Conservation (phyloP, 2,113 vertebrate species). For the Camelus bactrianus region DNA sequence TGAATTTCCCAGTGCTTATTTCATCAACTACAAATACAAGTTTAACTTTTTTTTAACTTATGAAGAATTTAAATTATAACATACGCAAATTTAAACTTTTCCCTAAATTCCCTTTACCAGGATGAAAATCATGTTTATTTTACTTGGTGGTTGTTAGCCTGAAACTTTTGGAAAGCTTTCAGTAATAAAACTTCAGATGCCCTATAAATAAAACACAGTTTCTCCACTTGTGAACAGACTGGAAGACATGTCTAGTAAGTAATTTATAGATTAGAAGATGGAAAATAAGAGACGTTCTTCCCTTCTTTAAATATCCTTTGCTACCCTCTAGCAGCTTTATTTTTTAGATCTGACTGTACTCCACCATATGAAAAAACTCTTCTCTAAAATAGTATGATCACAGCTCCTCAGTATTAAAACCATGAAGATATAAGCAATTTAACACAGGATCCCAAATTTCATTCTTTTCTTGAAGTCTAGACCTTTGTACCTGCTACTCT, state of each 20-base stretch:
- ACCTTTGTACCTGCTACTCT: not conserved
- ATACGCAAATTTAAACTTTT: conserved; percentile 49
- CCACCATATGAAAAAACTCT: not conserved
- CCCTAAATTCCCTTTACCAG: conserved; percentile 27
- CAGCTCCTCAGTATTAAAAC: conserved; percentile 43
- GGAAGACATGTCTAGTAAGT: not conserved
- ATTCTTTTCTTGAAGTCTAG: conserved; percentile 30
- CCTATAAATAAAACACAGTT: conserved; percentile 41
- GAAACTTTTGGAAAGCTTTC: conserved; percentile 38
- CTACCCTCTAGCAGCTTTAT: not conserved
- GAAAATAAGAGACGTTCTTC: conserved; percentile 16
- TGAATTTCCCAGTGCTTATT: conserved; percentile 28
- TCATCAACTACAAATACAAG: conserved; percentile 20
- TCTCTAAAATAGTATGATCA: not conserved
- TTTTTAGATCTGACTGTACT: conserved; percentile 28
- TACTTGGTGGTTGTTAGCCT: not conserved
- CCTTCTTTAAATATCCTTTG: conserved; percentile 28
- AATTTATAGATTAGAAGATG: not conserved
- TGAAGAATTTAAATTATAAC: conserved; percentile 57
- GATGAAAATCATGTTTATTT: conserved; percentile 56
- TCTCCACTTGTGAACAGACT: conserved; percentile 26
- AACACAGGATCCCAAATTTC: conserved; percentile 47
- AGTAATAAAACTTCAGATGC: conserved; percentile 42
- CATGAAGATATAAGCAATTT: not conserved
- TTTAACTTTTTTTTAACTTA: not conserved